A percentile compares a stretch with the other conserved stretches of the same genome.
Evolutionary conservation across 1,140 invertebrate genomes (phyloP).

Genomic region (Drosophila sp.): DNA sequence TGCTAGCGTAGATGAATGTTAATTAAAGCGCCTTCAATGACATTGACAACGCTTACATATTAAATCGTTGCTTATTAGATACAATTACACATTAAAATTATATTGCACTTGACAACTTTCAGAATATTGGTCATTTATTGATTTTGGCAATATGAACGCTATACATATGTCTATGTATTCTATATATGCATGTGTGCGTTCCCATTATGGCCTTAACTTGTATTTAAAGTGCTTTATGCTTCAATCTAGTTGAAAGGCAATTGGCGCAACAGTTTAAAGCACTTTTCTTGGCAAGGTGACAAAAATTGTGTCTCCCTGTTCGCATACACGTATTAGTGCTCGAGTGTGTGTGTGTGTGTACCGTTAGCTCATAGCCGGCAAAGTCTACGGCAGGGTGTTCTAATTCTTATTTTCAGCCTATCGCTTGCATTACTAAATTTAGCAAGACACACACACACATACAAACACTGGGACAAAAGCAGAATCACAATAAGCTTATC

Average conservation of each 20-base stretch:
- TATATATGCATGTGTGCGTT: neutral
- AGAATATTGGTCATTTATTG: conserved; percentile 63
- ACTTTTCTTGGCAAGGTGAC: conserved; percentile 57
- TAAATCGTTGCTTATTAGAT: neutral
- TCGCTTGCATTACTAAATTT: conserved; percentile 68
- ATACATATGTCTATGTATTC: conserved; percentile 1
- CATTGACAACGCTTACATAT: conserved; percentile 25
- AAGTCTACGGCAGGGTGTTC: conserved; percentile 65
- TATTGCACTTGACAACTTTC: conserved; percentile 33
- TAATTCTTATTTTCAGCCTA: conserved; percentile 77
- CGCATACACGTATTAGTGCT: conserved; percentile 1
- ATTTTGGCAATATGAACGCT: conserved; percentile 51
- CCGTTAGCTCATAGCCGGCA: conserved; percentile 54
- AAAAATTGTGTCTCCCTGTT: conserved; percentile 36
- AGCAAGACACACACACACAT: conserved; percentile 46
- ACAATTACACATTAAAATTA: conserved; percentile 23
- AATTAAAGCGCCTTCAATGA: conserved; percentile 40
- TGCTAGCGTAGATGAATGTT: conserved; percentile 33
- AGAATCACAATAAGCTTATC: conserved; percentile 27
- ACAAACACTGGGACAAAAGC: conserved; percentile 4
- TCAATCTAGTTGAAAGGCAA: conserved; percentile 11
- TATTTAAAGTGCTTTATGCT: conserved; percentile 29
- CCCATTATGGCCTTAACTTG: conserved; percentile 17
- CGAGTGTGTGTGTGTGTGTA: conserved; percentile 23
- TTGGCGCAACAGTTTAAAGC: conserved; percentile 56